A percentile compares a stretch with the other conserved stretches of the same genome.
Conservation (phyloP, 2,888 invertebrate genomes). For the Smittia aterrima region DNA sequence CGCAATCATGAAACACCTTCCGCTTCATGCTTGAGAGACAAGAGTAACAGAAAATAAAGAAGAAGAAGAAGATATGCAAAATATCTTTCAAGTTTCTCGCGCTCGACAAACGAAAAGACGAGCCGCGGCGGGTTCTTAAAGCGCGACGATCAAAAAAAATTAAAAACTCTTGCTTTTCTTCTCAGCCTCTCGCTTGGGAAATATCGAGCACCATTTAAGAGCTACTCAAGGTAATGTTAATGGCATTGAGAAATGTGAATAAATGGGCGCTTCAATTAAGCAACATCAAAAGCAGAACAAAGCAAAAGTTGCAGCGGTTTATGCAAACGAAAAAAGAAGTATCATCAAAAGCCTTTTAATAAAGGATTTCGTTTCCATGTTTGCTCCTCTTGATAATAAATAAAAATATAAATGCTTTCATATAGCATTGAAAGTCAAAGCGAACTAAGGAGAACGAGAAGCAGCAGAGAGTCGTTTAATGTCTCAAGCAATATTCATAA, state of each 20-base stretch:
- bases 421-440: not conserved
- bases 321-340: not conserved
- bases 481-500: conserved; percentile 41
- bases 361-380: conserved; percentile 35
- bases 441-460: not conserved
- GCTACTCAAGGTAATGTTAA: conserved; percentile 17
- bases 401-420: conserved; percentile 30
- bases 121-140: not conserved
- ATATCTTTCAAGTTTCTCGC: conserved; percentile 32
- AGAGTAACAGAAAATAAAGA: not conserved
- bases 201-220: not conserved
- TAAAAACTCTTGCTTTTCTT: not conserved
- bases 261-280: not conserved
- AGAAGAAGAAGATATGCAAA: not conserved
- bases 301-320: not conserved
- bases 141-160: conserved; percentile 4
- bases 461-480: conserved; percentile 30
- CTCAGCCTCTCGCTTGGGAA: not conserved
- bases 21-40: not conserved
- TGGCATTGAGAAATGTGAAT: conserved; percentile 1
- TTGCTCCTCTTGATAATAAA: conserved; percentile 26
- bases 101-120: conserved; percentile 3
- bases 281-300: conserved; percentile 12
- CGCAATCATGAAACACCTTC: conserved; percentile 5
- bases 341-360: conserved; percentile 32